These are phyloP conservation scores for Caradrina kadenii DNA, from an alignment of 2,888 invertebrate genomes.

Conservation along the genomic window DNA sequence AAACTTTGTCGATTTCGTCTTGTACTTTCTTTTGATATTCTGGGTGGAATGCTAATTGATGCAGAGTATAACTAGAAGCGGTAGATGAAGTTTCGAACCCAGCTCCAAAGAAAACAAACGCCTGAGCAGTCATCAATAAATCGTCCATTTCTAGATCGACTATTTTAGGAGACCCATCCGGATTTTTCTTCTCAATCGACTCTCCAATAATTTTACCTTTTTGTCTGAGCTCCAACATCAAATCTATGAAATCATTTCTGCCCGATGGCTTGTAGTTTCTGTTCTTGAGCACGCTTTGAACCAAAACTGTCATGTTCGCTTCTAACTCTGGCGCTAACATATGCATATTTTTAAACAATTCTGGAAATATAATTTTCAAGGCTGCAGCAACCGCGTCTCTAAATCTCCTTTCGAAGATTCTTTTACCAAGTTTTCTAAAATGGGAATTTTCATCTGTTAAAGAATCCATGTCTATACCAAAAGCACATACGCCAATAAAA, in stretches of 20 bases:
- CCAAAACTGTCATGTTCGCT: constrained; percentile 74
- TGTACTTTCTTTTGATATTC: constrained; percentile 84
- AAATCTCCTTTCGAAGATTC: constrained; percentile 79
- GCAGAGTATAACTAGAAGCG: constrained; percentile 86
- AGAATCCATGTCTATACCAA: constrained; percentile 83
- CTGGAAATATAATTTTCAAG: constrained; percentile 81
- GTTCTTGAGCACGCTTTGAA: constrained; percentile 75
- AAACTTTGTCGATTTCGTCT: constrained; percentile 82
- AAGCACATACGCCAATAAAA: constrained; percentile 85
- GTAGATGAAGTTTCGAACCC: constrained; percentile 90
- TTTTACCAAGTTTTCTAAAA: constrained; percentile 81
- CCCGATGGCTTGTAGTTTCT: constrained; percentile 80
- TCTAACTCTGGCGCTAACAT: constrained; percentile 79
- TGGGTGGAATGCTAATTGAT: constrained; percentile 85
- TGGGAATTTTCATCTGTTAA: constrained; percentile 81
- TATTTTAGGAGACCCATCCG: constrained; percentile 77
- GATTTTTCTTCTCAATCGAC: constrained; percentile 78
- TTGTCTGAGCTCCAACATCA: constrained; percentile 80
- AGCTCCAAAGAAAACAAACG: constrained; percentile 86
- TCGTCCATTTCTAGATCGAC: constrained; percentile 80
- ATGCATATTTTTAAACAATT: constrained; percentile 76
- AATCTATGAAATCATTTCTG: constrained; percentile 84
- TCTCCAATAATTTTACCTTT: constrained; percentile 82
- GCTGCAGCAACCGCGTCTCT: constrained; percentile 74
- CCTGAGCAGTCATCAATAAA: constrained; percentile 81